Percentiles rank a stretch among this genome's conserved stretches.
These are phyloP conservation scores for Patella vulgata DNA, from an alignment of 1,140 invertebrate species.

Conservation along the genomic window DNA sequence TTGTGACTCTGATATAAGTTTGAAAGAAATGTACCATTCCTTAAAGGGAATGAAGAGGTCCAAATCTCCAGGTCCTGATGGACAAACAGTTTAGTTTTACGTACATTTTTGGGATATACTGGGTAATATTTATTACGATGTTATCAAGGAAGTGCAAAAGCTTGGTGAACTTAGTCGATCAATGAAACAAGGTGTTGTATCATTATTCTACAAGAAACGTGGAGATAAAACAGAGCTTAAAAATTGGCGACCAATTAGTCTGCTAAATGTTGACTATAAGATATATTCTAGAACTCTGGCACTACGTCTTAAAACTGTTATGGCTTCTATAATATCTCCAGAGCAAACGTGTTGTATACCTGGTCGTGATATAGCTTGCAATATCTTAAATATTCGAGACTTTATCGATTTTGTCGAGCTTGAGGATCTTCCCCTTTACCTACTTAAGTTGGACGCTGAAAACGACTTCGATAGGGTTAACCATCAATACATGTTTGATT, in stretches of 20 bases:
- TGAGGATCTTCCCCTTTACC: constrained; percentile 16
- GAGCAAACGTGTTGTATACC: constrained; percentile 16
- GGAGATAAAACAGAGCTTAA: no score
- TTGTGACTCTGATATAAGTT: no score
- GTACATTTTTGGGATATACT: no score
- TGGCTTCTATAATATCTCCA: constrained; percentile 13
- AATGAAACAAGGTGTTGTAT: no score
- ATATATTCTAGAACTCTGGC: constrained; percentile 15
- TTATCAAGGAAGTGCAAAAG: no score
- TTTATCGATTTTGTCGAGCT: constrained; percentile 14
- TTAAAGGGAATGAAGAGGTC: no score
- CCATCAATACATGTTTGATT: constrained; percentile 11
- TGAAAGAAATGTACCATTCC: no score
- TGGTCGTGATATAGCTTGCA: constrained; percentile 23
- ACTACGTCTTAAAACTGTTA: constrained; percentile 19
- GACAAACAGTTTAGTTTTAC: no score
- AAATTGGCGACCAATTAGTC: constrained; percentile 20
- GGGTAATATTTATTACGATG: no score
- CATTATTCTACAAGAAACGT: no score
- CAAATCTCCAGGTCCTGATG: no score
- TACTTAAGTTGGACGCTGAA: constrained; percentile 18
- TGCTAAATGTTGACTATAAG: constrained; percentile 26
- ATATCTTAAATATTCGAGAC: constrained; percentile 13
- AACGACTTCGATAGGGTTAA: constrained; percentile 15
- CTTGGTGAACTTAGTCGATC: no score